Evolutionary conservation across 2,113 vertebrate genomes (phyloP), one percentile per base, ranked within the genome.

Genomic region (Apus apus): DNA sequence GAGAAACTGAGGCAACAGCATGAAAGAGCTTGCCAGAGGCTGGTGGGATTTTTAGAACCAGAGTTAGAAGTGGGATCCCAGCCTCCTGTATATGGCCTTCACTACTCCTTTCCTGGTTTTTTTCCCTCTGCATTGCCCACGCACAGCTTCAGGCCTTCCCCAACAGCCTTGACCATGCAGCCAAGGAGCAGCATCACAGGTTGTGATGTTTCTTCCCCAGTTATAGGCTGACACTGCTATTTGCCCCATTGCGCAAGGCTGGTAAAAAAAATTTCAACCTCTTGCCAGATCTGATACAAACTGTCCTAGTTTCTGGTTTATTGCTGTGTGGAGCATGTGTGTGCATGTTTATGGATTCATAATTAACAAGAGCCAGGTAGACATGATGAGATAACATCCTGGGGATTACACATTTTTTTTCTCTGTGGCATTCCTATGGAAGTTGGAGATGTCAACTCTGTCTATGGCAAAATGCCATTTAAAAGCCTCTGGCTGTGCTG

Each of bases 231-330:
- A 50, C 2, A 7, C 68, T 74, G 72, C 67, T 88, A 57, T 65
- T 65, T 80, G n/a, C 12, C 48, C 86, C 6, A 13, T 96, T 97
- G 92, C 1, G 5, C 80, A 96, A 96, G 36, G 60, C 53, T 64
- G 32, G 46, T 45, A 32, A 50, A 66, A 62, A 45, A 60, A 66
- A 87, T 73, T 73, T 22, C 43, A 94, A 13, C 36, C 26, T 85
- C 93, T 78, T 95, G 96, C 93, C 95, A 97, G 70, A 96, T 97
- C 93, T 93, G 95, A 96, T 96, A 96, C 20, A 90, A 94, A 92
- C 73, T 84, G 92, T 19, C 93, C 96, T 95, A 94, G 88, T 97
- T 97, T 96, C 92, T 96, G 79, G 30, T 90, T 95, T 89, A 86
- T 85, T 93, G 77, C 80, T 3, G 80, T 76, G 17, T 1, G 1